These are phyloP conservation scores for Seira musarum DNA, from an alignment of 2,888 invertebrate genomes.

Conservation along the genomic window DNA sequence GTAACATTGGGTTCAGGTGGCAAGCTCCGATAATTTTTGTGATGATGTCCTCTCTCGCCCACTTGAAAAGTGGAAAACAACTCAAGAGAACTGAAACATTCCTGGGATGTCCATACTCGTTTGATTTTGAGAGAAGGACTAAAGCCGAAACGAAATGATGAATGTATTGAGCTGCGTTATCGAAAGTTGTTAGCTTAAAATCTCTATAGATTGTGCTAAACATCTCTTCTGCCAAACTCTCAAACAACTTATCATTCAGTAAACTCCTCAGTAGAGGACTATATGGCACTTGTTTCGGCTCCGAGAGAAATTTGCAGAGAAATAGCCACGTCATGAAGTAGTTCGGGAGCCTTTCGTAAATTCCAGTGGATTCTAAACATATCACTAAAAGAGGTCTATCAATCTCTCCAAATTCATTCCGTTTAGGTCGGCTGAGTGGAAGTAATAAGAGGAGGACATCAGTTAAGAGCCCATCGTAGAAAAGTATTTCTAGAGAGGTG, in stretches of 20 bases:
- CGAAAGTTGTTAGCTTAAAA: conserved; percentile 44
- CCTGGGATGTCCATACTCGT: conserved; percentile 34
- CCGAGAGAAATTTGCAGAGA: conserved; percentile 44
- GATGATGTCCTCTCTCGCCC: conserved; percentile 57
- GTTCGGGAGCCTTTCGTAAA: conserved; percentile 40
- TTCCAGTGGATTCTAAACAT: conserved; percentile 28
- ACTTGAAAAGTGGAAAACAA: conserved; percentile 61
- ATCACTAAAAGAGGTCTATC: conserved; percentile 7
- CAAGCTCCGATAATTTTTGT: conserved; percentile 56
- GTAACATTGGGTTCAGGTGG: conserved; percentile 46
- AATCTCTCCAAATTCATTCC: conserved; percentile 28
- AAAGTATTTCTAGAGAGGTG: conserved; percentile 28
- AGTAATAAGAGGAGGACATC: conserved; percentile 56
- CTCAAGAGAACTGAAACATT: conserved; percentile 55
- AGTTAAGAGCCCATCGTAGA: conserved; percentile 55
- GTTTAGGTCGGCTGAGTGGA: conserved; percentile 40
- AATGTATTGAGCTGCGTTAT: conserved; percentile 45
- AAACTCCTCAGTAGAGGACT: conserved; percentile 50
- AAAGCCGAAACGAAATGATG: conserved; percentile 57
- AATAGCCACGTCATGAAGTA: conserved; percentile 55
- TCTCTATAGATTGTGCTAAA: conserved; percentile 59
- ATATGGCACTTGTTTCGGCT: conserved; percentile 50
- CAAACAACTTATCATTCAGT: conserved; percentile 50
- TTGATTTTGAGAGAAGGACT: conserved; percentile 56
- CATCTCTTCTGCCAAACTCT: conserved; percentile 57